Evolutionary conservation across 2,113 vertebrate species (phyloP), one percentile per base, ranked within the genome.

Genomic region (Grus americana): DNA sequence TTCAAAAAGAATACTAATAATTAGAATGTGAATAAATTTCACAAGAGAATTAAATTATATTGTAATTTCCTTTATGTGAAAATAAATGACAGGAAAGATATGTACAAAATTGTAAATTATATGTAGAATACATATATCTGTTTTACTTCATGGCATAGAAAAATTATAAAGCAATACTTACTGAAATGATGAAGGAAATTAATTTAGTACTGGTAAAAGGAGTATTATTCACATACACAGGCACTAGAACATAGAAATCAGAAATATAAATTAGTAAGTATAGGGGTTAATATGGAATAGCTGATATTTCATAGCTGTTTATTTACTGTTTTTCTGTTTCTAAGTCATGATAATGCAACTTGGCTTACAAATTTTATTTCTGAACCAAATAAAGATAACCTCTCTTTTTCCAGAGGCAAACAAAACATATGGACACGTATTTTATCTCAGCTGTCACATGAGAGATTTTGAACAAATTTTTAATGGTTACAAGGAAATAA

Each of bases 401-500:
- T 58, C 13, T 59, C 3, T 15, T 70, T 81, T 78, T 81, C 24
- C 22, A 87, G 55, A 73, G 15, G 12, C 5, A 90, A 73, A 72
- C 3, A 83, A 49, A 10, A 0, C 4, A 36, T 59, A 27, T 0
- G 0, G 19, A 15, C 6, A 36, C 3, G 20, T 17, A n/a, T 7
- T 67, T 66, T 67, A 21, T 74, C 12, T 90, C 27, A 61, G 15
- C 1, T 62, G 42, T 52, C 24, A 40, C 4, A 5, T 54, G 12
- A 82, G 18, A 58, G 10, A n/a, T 78, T 86, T 79, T 82, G 21
- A 54, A 49, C 3, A 32, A 66, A 30, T 5, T 74, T 79, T 55
- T 57, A 50, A 32, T 32, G 14, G 9, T 57, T 24, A 88, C 12
- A 34, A 61, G 13, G 10, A 79, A 9, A 62, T 40, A 52, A 54